Evolutionary conservation across 2,113 vertebrate species (phyloP).

Genomic region (Rhynchomys soricoides): DNA sequence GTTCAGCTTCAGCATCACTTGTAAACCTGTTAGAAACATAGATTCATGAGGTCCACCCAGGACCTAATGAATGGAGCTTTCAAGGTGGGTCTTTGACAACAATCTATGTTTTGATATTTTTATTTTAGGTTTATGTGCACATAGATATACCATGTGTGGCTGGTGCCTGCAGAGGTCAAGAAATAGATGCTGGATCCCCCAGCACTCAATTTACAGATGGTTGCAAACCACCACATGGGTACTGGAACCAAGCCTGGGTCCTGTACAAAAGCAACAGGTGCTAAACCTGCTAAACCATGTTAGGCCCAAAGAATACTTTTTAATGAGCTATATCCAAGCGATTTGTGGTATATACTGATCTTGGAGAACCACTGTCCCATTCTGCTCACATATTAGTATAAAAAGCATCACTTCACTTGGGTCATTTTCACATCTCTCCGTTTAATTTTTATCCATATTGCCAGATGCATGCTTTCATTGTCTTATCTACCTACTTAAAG

Average conservation of each 20-base stretch:
- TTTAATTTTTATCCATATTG: constrained; percentile 15
- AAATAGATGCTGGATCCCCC: background rate
- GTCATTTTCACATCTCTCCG: background rate
- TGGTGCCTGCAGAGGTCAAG: background rate
- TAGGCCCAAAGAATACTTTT: background rate
- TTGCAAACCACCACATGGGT: background rate
- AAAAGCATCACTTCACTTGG: background rate
- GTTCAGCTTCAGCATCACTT: background rate
- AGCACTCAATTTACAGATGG: background rate
- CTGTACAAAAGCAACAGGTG: background rate
- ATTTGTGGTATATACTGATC: background rate
- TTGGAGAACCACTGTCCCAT: background rate
- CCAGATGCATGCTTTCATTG: background rate
- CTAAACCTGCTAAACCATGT: background rate
- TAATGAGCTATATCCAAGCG: background rate
- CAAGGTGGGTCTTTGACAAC: background rate
- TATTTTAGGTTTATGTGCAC: background rate
- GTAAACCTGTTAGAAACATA: constrained; percentile 1
- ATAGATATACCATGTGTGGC: background rate
- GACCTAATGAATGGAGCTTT: background rate
- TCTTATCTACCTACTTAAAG: background rate
- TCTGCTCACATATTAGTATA: constrained; percentile 1
- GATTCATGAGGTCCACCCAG: background rate
- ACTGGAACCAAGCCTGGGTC: background rate
- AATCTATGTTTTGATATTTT: constrained; percentile 17